Conservation (phyloP, 2,888 invertebrate genomes). For the Anodontia alba region DNA sequence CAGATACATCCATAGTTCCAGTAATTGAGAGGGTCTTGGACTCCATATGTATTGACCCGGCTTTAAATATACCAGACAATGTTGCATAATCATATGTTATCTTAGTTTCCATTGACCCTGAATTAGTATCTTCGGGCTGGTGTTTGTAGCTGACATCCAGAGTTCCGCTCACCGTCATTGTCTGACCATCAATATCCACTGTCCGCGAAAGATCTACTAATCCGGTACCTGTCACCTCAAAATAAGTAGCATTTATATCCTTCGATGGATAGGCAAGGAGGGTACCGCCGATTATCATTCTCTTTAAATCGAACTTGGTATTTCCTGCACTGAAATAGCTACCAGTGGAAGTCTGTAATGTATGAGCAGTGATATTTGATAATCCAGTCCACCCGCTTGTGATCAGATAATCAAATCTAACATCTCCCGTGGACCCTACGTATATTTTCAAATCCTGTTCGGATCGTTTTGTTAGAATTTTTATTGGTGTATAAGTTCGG, state of each 20-base stretch:
- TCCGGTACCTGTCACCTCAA: slow-evolving; percentile 44
- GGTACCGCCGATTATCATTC: slow-evolving; percentile 39
- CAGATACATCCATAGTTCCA: slow-evolving; percentile 61
- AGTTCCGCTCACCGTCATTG: slow-evolving; percentile 12
- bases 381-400: slow-evolving; percentile 38
- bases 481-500: slow-evolving; percentile 43
- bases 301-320: slow-evolving; percentile 41
- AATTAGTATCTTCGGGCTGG: slow-evolving; percentile 37
- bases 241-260: slow-evolving; percentile 40
- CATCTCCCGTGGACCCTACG: slow-evolving; percentile 38
- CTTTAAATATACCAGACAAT: slow-evolving; percentile 63
- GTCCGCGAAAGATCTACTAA: slow-evolving; percentile 45
- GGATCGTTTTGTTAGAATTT: slow-evolving; percentile 31
- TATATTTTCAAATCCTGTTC: slow-evolving; percentile 23
- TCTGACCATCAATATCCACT: slow-evolving; percentile 16
- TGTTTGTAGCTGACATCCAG: slow-evolving; percentile 61
- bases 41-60: slow-evolving; percentile 59
- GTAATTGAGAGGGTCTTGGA: slow-evolving; percentile 37
- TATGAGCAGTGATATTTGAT: slow-evolving; percentile 45
- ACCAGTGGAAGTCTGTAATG: slow-evolving; percentile 40
- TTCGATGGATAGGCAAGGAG: slow-evolving; percentile 46
- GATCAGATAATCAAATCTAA: slow-evolving; percentile 52
- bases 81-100: slow-evolving; percentile 44
- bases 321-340: slow-evolving; percentile 55
- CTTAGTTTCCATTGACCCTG: slow-evolving; percentile 46